Conservation (phyloP, 2,113 vertebrate species). For the Mobula birostris region DNA sequence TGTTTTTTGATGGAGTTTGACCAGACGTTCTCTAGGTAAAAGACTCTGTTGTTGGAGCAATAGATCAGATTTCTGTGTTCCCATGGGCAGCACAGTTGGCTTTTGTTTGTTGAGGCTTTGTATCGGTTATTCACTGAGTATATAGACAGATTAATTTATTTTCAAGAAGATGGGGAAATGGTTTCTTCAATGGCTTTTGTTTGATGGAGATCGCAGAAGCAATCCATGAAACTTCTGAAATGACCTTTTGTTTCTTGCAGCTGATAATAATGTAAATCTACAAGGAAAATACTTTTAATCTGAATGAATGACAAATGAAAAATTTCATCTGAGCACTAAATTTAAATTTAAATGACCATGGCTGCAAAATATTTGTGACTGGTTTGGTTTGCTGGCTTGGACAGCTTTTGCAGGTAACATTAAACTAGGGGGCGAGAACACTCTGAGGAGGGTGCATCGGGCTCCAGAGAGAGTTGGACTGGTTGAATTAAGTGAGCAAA, state of each 20-base stretch:
- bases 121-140: not conserved
- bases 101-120: not conserved
- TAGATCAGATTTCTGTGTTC: not conserved
- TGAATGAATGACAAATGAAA: not conserved
- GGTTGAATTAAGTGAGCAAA: too few relatives aligned
- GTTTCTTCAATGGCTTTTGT: not conserved
- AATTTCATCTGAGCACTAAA: too few relatives aligned
- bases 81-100: not conserved
- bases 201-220: not conserved
- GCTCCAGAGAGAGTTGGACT: too few relatives aligned
- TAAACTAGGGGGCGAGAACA: too few relatives aligned
- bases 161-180: not conserved
- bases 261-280: not conserved
- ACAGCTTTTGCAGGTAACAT: too few relatives aligned
- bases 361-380: too few relatives aligned
- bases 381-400: too few relatives aligned
- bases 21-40: not conserved
- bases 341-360: too few relatives aligned
- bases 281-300: not conserved
- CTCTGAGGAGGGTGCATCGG: too few relatives aligned
- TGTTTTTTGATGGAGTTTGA: not conserved
- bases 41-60: conserved; percentile 3
- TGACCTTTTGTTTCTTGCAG: not conserved
- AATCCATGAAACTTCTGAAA: not conserved
- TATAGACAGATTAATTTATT: not conserved